A percentile compares a stretch with the other conserved stretches of the same genome.
These are phyloP conservation scores for Acrocephalus arundinaceus DNA, from an alignment of 2,113 vertebrate genomes.

Conservation along the genomic window DNA sequence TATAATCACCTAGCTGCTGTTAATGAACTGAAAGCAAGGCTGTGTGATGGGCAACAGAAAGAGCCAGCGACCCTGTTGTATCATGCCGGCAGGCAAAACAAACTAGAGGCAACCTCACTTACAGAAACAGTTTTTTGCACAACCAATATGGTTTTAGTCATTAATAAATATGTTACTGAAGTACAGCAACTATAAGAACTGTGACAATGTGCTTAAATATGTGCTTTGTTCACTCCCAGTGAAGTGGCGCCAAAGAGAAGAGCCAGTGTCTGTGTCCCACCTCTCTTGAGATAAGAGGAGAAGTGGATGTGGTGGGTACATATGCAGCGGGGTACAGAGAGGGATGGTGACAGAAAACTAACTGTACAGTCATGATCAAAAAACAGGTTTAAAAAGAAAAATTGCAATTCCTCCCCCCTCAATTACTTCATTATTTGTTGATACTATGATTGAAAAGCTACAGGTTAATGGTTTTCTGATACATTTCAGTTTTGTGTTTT, in stretches of 20 bases:
- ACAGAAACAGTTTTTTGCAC: not conserved
- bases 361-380: not conserved
- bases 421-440: not conserved
- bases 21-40: not conserved
- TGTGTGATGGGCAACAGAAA: not conserved
- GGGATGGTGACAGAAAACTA: not conserved
- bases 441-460: not conserved
- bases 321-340: not conserved
- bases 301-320: fast-evolving
- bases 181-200: not conserved
- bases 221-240: not conserved
- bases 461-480: not conserved
- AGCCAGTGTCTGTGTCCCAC: not conserved
- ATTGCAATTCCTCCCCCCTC: not conserved
- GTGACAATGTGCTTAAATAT: not conserved
- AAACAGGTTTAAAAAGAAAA: not conserved
- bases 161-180: not conserved
- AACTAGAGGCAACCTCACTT: not conserved
- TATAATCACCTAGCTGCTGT: not conserved
- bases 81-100: not conserved
- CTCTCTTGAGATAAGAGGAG: not conserved
- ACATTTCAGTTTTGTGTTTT: not conserved
- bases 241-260: not conserved
- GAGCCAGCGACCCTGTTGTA: not conserved
- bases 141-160: not conserved